Evolutionary conservation across 2,888 invertebrate genomes (phyloP).

Genomic region (Hirtodrosophila alboralis): DNA sequence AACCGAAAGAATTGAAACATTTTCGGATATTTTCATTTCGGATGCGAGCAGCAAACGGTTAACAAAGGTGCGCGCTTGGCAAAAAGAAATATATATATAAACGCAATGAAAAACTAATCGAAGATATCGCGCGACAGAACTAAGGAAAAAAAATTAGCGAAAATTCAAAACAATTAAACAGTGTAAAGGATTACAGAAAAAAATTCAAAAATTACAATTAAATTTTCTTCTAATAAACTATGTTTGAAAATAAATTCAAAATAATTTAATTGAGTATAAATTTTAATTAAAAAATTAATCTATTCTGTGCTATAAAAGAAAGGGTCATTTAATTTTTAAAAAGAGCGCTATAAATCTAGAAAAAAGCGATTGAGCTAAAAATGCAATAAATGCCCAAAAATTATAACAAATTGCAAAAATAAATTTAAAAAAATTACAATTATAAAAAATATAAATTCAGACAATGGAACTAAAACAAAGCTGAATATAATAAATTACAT

Average conservation of each 20-base stretch:
- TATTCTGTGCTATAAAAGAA: no score
- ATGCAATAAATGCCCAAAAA: no score
- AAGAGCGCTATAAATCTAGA: no score
- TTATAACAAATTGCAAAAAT: background rate
- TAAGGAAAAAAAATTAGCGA: slow-evolving; percentile 7
- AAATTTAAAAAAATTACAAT: slow-evolving; percentile 12
- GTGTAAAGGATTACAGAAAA: slow-evolving; percentile 17
- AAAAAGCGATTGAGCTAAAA: no score
- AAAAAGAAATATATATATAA: slow-evolving; percentile 40
- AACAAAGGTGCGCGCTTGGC: slow-evolving; percentile 78
- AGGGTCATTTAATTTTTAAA: no score
- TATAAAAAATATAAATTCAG: slow-evolving; percentile 15
- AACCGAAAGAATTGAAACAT: slow-evolving; percentile 78
- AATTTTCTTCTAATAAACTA: slow-evolving; percentile 2
- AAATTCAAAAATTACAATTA: slow-evolving; percentile 10
- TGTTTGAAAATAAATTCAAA: no score
- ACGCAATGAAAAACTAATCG: slow-evolving; percentile 28
- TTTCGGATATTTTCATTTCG: slow-evolving; percentile 80
- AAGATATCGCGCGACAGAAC: slow-evolving; percentile 27
- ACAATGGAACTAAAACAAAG: slow-evolving; percentile 22
- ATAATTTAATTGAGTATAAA: no score
- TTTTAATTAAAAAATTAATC: no score
- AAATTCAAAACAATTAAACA: slow-evolving; percentile 4
- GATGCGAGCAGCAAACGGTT: slow-evolving; percentile 82
- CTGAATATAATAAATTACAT: slow-evolving; percentile 10